Base-by-base conservation (phyloP, 92 coral and sea anemone genomes). In the Paragorgia papillata region DNA sequence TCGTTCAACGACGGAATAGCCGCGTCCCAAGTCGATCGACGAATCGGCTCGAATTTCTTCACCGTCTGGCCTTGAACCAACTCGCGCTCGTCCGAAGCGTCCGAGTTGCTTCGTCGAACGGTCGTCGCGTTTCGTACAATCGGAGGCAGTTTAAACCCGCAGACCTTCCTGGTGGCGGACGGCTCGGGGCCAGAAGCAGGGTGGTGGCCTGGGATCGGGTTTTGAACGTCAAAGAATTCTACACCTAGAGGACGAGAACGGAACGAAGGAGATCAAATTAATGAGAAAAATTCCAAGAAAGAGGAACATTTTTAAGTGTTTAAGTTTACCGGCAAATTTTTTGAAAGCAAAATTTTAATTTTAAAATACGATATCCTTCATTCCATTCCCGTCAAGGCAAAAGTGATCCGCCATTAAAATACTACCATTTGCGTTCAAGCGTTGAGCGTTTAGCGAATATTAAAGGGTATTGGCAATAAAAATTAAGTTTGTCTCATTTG, bases 121-220 rank as follows among this genome's bases (percentile, higher is more conserved):
- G 97, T 92, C 66, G 94, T 89, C 21, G 98, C 98, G 59, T 91
- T 71, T 0, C 78, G 92, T 65, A 94, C 79, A 50, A 94, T 94
- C 34, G 98, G 98, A 6, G 98, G 98, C 66, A 94, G 69, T 57
- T 89, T 88, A 35, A 94, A 76, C 69, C 87, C 87, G n/a, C 64
- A 46, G 25, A 68, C 41, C 54, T 35, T 51, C 21, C 78, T 2
- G 17, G 50, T 21, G 64, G 39, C 53, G 10, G 25, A 68, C 14
- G 10, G 37, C 7, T 68, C 37, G 1, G 64, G 54, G 28, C 61
- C 76, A 9, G 76, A 6, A 48, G 61, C 25, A 43, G n/a, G n/a
- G n/a, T n/a, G n/a, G n/a, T 69, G 22, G 62, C 61, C 41, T 51
- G 61, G 43, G 61, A 59, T n/a, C 41, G 34, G 31, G 73, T 21